Percentiles rank a stretch among this genome's conserved stretches.
These are phyloP conservation scores for Cepaea hortensis DNA, from an alignment of 2,888 invertebrate species.

Conservation along the genomic window DNA sequence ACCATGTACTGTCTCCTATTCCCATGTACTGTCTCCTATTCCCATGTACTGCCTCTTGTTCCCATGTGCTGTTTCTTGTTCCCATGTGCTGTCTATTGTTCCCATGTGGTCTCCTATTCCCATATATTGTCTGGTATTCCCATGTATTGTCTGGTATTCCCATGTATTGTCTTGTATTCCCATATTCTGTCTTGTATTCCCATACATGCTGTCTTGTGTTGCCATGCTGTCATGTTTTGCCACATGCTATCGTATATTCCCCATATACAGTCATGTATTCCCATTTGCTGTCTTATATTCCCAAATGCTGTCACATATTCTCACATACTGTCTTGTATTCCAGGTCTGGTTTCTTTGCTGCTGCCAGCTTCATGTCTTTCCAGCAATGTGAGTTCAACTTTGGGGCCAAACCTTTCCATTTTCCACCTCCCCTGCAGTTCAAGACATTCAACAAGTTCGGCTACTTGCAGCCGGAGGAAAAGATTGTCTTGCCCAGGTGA, in stretches of 20 bases:
- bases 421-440: constrained; percentile 85
- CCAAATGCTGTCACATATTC: background rate
- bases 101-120: too few relatives aligned
- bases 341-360: constrained; percentile 93
- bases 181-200: too few relatives aligned
- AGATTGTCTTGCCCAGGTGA: constrained; percentile 86
- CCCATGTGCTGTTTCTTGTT: too few relatives aligned
- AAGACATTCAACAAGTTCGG: constrained; percentile 87
- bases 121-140: too few relatives aligned
- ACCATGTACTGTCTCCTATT: too few relatives aligned
- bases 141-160: too few relatives aligned
- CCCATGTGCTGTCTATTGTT: too few relatives aligned
- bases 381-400: constrained; percentile 96
- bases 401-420: constrained; percentile 86
- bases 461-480: constrained; percentile 85
- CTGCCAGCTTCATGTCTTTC: constrained; percentile 97
- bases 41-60: too few relatives aligned
- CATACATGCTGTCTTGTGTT: too few relatives aligned
- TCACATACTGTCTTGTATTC: background rate
- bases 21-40: too few relatives aligned
- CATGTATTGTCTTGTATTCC: too few relatives aligned
- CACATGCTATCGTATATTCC: background rate
- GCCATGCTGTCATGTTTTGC: background rate
- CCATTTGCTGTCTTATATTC: background rate
- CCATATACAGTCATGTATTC: background rate